Evolutionary conservation across 2,113 vertebrate genomes (phyloP), one percentile per base, ranked within the genome.

Genomic region (Serinus canaria): DNA sequence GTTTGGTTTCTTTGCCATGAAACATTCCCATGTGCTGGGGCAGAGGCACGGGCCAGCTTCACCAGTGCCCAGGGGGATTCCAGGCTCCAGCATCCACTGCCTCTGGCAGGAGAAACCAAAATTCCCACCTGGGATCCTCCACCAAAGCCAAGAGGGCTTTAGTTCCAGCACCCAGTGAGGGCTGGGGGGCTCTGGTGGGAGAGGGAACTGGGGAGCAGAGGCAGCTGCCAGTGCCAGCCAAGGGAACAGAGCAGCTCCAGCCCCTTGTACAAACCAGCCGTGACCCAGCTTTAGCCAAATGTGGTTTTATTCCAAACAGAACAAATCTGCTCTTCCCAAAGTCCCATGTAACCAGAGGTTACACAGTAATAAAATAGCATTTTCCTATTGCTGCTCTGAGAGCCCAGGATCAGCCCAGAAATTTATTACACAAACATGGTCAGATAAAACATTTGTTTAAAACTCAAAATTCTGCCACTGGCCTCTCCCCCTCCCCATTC

Each of bases 391-490:
- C 72, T 76, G 62, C 58, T n/a, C 84, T 11, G 24, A 74, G 53
- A 44, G 69, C 39, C 47, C 52, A 55, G 39, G 28, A 55, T 69
- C 24, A 69, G 50, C 53, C 69, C 82, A 49, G 66, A 24, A 58
- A 43, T 46, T 76, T 16, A 47, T 4, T 39, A 56, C 37, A 60
- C 28, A 72, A 46, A 82, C 22, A 24, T 0, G 1, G 30, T 33
- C 28, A 43, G 39, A 23, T 64, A 84, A 89, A 96, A 93, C 2
- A 33, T 5, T 5, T 30, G 35, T 59, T 72, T 55, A 56, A 80
- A 72, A 60, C 1, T 5, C 41, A 23, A 49, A 77, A 30, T 5
- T 6, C 31, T 35, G 27, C 55, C 4, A 1, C 0, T 13, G 53
- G 60, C 60, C 11, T 31, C 85, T 72, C 39, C 24, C 22, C 68